These are phyloP conservation scores for Botia kubotai DNA, from an alignment of 2,797 vertebrate species.

Conservation along the genomic window DNA sequence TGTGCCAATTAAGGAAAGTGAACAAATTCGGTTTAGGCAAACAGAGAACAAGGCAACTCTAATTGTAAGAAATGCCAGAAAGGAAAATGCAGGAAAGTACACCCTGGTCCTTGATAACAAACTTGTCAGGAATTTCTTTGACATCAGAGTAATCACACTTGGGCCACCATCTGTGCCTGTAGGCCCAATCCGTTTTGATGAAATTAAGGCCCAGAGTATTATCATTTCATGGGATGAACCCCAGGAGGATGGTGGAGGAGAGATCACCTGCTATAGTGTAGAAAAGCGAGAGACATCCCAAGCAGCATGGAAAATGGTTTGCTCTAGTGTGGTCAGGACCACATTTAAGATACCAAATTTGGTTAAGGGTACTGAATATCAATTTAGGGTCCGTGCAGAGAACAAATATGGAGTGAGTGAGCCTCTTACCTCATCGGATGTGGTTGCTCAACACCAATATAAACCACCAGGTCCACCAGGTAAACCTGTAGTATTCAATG, in stretches of 20 bases:
- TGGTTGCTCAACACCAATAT: slow-evolving; percentile 94
- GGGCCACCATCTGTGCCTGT: slow-evolving; percentile 90
- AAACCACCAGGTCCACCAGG: slow-evolving; percentile 92
- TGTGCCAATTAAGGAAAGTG: slow-evolving; percentile 91
- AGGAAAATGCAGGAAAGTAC: slow-evolving; percentile 93
- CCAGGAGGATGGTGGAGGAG: slow-evolving; percentile 92
- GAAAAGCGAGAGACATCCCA: slow-evolving; percentile 96
- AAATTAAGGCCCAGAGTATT: slow-evolving; percentile 93
- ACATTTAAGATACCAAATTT: slow-evolving; percentile 94
- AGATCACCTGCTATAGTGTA: slow-evolving; percentile 95
- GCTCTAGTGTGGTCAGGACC: slow-evolving; percentile 92
- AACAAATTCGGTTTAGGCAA: slow-evolving; percentile 90
- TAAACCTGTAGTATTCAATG: slow-evolving; percentile 91
- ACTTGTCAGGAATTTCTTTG: slow-evolving; percentile 85
- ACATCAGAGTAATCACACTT: slow-evolving; percentile 87
- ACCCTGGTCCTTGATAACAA: slow-evolving; percentile 93
- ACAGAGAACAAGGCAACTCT: slow-evolving; percentile 91
- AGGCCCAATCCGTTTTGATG: slow-evolving; percentile 91
- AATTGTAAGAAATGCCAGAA: slow-evolving; percentile 90
- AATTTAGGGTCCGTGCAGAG: slow-evolving; percentile 95
- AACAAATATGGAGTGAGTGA: slow-evolving; percentile 94
- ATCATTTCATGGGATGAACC: slow-evolving; percentile 94
- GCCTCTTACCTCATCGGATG: slow-evolving; percentile 82
- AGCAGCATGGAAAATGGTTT: slow-evolving; percentile 96
- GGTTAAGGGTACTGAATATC: slow-evolving; percentile 90